phyloP scores from a whole-genome alignment of 2,797 vertebrate species.

The Acridotheres tristis region DNA sequence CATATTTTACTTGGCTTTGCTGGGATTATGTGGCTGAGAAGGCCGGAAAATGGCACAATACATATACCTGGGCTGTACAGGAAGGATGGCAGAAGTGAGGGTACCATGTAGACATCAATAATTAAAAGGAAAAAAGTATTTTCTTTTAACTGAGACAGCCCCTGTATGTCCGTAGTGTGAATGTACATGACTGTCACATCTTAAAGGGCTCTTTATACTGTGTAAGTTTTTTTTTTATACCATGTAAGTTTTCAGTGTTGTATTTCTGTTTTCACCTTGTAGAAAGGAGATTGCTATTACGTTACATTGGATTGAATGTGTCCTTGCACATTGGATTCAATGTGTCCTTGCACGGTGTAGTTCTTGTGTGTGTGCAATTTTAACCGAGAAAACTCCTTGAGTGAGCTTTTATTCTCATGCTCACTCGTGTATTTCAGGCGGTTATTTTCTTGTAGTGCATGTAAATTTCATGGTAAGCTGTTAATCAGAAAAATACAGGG shows the following conservation, averaged over 20 bases:
- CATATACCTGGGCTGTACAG: neutral
- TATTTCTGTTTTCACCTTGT: neutral
- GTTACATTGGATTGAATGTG: neutral
- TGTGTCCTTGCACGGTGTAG: neutral
- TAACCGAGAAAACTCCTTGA: neutral
- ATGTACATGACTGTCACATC: neutral
- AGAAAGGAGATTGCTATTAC: neutral
- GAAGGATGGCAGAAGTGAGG: neutral
- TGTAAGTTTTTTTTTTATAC: too few species aligned
- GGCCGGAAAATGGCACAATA: neutral
- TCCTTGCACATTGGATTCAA: neutral
- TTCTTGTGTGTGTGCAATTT: neutral
- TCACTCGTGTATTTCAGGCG: neutral
- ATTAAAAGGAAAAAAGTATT: neutral
- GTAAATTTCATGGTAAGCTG: neutral
- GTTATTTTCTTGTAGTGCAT: neutral
- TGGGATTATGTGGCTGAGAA: neutral
- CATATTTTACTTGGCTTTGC: neutral
- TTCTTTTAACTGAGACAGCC: neutral
- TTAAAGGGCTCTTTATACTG: neutral
- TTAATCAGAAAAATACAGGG: neutral
- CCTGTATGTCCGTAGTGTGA: neutral
- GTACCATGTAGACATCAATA: neutral
- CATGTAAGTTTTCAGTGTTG: neutral
- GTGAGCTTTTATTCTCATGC: neutral